A percentile compares a stretch with the other conserved stretches of the same genome.
Evolutionary conservation across 2,797 vertebrate genomes (phyloP).

Genomic region (Diglossa cyanea): DNA sequence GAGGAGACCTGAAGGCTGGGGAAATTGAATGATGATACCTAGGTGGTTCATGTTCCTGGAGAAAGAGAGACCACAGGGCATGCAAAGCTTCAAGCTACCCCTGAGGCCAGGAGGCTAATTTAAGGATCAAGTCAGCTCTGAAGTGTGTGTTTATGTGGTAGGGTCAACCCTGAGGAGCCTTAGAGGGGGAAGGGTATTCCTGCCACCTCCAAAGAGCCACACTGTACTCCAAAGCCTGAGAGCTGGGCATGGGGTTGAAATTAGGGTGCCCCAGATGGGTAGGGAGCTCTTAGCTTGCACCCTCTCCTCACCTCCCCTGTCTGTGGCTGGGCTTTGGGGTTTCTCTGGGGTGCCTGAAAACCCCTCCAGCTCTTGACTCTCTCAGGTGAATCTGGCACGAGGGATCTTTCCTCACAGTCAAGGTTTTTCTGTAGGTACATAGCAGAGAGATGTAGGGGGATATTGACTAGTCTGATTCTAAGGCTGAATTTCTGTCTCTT

Average conservation of each 20-base stretch:
- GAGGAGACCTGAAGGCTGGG: background rate
- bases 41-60: background rate
- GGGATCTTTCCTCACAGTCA: background rate
- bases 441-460: background rate
- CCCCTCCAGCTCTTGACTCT: background rate
- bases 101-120: background rate
- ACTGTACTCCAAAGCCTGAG: background rate
- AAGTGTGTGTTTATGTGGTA: background rate
- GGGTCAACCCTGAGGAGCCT: background rate
- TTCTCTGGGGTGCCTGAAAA: background rate
- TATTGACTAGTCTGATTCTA: background rate
- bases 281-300: background rate
- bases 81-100: background rate
- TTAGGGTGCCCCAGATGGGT: background rate
- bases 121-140: background rate
- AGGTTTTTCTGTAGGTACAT: background rate
- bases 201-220: rapidly evolving
- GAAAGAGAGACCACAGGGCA: background rate
- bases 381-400: background rate
- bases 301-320: background rate
- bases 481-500: background rate
- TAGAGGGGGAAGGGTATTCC: background rate
- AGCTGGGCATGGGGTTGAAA: background rate
- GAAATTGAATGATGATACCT: background rate
- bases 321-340: background rate